Conservation (phyloP, 2,797 vertebrate species). For the Denticeps clupeoides region DNA sequence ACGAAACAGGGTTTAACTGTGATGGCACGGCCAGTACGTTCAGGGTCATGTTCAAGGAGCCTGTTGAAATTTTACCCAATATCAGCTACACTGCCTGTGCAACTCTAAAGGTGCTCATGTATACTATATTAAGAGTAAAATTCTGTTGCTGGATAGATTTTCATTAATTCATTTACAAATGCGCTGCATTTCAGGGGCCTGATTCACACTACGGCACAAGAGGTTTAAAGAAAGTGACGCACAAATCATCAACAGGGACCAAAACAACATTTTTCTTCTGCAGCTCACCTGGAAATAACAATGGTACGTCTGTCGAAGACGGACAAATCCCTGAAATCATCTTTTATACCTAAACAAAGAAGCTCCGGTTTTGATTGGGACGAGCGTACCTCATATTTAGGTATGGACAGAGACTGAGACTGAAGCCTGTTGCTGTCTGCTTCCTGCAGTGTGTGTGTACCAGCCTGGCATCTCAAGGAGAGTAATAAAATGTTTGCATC, state of each 20-base stretch:
- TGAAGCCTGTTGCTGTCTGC: too few species aligned
- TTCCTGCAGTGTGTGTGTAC: too few species aligned
- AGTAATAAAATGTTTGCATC: too few species aligned
- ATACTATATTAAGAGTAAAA: neutral
- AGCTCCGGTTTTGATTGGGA: too few species aligned
- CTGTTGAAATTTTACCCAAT: conserved; percentile 87
- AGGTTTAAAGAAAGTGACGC: conserved; percentile 86
- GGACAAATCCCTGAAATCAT: conserved; percentile 98
- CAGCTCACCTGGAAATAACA: conserved; percentile 93
- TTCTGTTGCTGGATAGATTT: neutral
- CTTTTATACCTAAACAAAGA: conserved; percentile 89
- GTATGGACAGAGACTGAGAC: too few species aligned
- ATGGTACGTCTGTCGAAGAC: conserved; percentile 95
- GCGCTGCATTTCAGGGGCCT: conserved; percentile 63
- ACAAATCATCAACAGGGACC: conserved; percentile 82
- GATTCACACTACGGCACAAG: conserved; percentile 97
- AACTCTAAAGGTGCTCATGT: conserved; percentile 73
- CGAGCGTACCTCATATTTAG: too few species aligned
- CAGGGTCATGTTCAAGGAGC: conserved; percentile 97
- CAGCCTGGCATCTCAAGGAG: too few species aligned
- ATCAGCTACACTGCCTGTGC: conserved; percentile 93
- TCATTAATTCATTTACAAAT: neutral
- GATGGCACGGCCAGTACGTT: conserved; percentile 90
- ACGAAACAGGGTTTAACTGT: conserved; percentile 93
- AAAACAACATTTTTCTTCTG: conserved; percentile 95